Evolutionary conservation across 2,888 invertebrate genomes (phyloP).

Genomic region (Coecobrya sp.): DNA sequence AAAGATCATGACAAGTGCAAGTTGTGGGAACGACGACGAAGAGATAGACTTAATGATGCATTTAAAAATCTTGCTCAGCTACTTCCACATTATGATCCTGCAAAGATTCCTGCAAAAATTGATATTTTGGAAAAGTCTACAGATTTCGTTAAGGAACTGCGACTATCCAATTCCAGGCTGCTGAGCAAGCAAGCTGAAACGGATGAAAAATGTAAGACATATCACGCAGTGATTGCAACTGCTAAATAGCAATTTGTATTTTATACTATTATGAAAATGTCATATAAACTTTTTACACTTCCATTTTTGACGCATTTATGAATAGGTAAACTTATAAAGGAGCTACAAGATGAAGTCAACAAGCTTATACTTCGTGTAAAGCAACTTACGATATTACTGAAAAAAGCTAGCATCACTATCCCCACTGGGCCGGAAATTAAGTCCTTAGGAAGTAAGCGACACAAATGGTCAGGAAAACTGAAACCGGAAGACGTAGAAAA

Average conservation of each 20-base stretch:
- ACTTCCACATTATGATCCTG: constrained; percentile 85
- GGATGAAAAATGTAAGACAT: constrained; percentile 85
- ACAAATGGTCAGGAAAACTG: constrained; percentile 82
- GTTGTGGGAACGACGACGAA: constrained; percentile 84
- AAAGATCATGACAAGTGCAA: constrained; percentile 83
- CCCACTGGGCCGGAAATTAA: constrained; percentile 85
- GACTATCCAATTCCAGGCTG: constrained; percentile 85
- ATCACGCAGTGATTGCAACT: too few species aligned
- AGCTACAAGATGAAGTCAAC: constrained; percentile 86
- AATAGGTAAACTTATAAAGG: constrained; percentile 85
- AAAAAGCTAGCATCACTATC: constrained; percentile 84
- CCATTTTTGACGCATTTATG: too few species aligned
- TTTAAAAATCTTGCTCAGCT: constrained; percentile 85
- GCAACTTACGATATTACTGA: constrained; percentile 84
- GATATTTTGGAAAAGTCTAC: constrained; percentile 84
- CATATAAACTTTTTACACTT: too few species aligned
- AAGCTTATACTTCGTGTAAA: constrained; percentile 85
- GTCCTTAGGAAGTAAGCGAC: constrained; percentile 78
- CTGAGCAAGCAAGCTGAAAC: constrained; percentile 83
- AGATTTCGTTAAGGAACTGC: constrained; percentile 85
- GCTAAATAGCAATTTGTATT: background rate
- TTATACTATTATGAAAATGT: background rate
- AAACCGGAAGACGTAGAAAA: constrained; percentile 80
- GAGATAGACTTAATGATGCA: constrained; percentile 85
- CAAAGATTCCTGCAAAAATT: constrained; percentile 84